Evolutionary conservation across 2,888 invertebrate genomes (phyloP), one percentile per base, ranked within the genome.

Genomic region (Conops quadrifasciatus): DNA sequence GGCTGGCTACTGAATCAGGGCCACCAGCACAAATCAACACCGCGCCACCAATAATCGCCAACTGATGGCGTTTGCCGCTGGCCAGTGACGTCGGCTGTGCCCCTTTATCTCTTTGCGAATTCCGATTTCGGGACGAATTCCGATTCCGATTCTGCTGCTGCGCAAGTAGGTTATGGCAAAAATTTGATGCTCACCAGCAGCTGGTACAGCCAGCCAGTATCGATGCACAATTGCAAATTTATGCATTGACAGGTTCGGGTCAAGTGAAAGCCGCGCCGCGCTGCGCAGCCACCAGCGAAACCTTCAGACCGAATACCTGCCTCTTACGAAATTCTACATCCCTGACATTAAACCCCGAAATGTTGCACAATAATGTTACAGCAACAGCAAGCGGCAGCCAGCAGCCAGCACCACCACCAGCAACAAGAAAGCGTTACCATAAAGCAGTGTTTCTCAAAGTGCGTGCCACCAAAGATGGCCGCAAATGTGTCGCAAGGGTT

Each of bases 231-330:
- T 28, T 19, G 70, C 70, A 73, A 83, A 83, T 82, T 82, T 83
- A 83, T 83, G 78, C 79, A 79, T 78, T 81, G 80, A 81, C 81
- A 79, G 75, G 80, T 78, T 77, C 81, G 77, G 83, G 82, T 83
- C 82, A 83, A 83, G 83, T 83, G 82, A 83, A 83, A 83, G 82
- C 82, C 78, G 24, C 62, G 49, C 36, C 19, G 53, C 53, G 1
- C n/a, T 13, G 11, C 19, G 49, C 2, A 83, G 47, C 19, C 15
- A 59, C 45, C 15, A 3, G 21, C n/a, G 16, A 49, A 68, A 68
- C 62, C 60, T 68, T 68, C 80, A 80, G 78, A 53, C 21, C 53
- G 15, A 24, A 53, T 3, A 24, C 9, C 7, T 56, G 21, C 2
- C 49, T 49, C 53, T 60, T 68, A 63, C 65, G 60, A 49, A 43